Evolutionary conservation across 2,888 invertebrate genomes (phyloP).

Genomic region (Cryptophagus acutangulus): DNA sequence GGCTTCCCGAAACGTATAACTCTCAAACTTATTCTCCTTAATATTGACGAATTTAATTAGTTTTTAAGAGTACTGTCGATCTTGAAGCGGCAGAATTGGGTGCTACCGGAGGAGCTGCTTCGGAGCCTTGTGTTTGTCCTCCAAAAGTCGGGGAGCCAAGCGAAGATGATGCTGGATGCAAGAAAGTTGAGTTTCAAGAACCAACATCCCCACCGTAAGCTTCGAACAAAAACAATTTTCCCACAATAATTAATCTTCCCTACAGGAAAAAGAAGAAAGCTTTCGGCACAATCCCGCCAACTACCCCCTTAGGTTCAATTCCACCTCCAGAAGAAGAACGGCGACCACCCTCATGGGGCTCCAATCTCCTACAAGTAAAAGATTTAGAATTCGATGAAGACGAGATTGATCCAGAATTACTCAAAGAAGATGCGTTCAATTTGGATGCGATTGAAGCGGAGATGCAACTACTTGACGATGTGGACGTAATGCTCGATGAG

Average conservation of each 20-base stretch:
- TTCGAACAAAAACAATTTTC: no score
- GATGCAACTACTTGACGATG: conserved; percentile 1
- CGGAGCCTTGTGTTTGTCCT: conserved; percentile 18
- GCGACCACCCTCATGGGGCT: conserved; percentile 43
- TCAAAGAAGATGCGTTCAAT: background rate
- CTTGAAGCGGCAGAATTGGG: no score
- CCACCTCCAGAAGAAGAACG: conserved; percentile 29
- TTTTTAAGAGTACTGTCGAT: conserved; percentile 27
- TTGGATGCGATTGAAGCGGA: background rate
- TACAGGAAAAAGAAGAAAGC: no score
- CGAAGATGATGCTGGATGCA: background rate
- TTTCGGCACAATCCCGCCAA: conserved; percentile 27
- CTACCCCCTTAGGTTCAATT: conserved; percentile 31
- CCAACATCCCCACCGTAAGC: background rate
- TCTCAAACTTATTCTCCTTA: no score
- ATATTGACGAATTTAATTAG: no score
- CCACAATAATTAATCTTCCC: no score
- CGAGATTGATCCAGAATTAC: background rate
- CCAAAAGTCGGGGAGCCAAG: conserved; percentile 5
- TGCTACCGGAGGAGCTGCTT: conserved; percentile 9
- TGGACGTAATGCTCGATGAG: background rate
- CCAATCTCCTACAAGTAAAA: conserved; percentile 39
- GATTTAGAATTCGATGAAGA: conserved; percentile 2
- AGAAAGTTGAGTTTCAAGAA: background rate
- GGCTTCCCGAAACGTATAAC: conserved; percentile 38